Base-by-base conservation (phyloP, 1,140 invertebrate genomes). In the Habropoda laboriosa region DNA sequence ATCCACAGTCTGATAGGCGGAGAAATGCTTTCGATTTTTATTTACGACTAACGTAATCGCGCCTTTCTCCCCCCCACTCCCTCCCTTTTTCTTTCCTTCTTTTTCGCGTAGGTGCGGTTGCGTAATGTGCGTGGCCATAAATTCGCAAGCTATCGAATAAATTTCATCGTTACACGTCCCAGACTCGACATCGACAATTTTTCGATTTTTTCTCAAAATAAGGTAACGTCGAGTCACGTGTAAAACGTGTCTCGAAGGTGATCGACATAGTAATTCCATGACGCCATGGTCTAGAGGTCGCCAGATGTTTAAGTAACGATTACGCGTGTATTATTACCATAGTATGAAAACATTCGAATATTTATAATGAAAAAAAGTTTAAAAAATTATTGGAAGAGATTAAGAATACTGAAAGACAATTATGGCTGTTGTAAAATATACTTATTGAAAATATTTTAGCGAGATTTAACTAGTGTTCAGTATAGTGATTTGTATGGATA, bases 11-110 rank as follows among this genome's bases (percentile, higher is more conserved):
- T 68, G 70, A 77, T 75, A 74, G 82, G 3, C 24, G 13, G 42
- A 81, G 79, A 83, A 83, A 87, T 87, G 82, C 82, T 79, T 81
- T 77, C 72, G 83, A 88, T 88, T 86, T 90, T 90, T 91, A 90
- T 89, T 90, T 88, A 89, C 86, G 80, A 51, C 51, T 88, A 86
- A 91, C 85, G 87, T 86, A 90, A 91, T 86, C 77, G 55, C 64
- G 84, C 89, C 90, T 90, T 88, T 92, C 89, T 90, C 89, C 76
- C 81, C 75, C 67, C 13, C 35, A 21, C 18, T 45, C 88, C 89
- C 86, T 80, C 79, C 71, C 47, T 75, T 55, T 30, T 3, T 38
- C 12, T 32, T 47, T 2, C 3, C 8, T 70, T 66, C 79, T 38
- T 80, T 79, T 84, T 79, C 75, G 55, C 73, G 75, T 81, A 53